phyloP scores from a whole-genome alignment of 2,797 vertebrate species.

The Allobates femoralis region DNA sequence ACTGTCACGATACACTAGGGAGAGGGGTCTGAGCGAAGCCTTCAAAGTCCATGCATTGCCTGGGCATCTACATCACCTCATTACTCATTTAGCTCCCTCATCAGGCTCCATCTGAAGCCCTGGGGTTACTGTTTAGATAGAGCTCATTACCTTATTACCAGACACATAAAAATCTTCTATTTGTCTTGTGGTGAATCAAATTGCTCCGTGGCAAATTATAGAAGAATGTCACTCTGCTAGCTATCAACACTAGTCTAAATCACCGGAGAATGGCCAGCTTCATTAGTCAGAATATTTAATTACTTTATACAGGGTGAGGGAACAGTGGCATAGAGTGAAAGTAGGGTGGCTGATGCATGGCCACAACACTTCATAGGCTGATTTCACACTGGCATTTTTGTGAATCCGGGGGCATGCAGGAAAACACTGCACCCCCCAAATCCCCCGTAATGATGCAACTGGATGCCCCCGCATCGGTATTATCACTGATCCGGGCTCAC shows the following conservation, averaged over 20 bases:
- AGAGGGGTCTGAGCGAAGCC: background rate
- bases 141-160: slow-evolving; percentile 32
- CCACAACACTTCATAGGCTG: no score
- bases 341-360: no score
- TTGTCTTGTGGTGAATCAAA: background rate
- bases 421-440: no score
- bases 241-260: background rate
- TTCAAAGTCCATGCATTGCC: slow-evolving; percentile 20
- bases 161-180: slow-evolving; percentile 9
- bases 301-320: background rate
- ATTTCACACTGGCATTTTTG: no score
- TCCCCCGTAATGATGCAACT: no score
- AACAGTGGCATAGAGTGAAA: no score
- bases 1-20: background rate
- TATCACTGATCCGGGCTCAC: no score
- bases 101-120: background rate
- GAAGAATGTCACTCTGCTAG: background rate
- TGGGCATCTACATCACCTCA: slow-evolving; percentile 35
- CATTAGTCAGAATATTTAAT: background rate
- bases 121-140: slow-evolving; percentile 14
- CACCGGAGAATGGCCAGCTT: background rate
- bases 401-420: no score
- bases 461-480: no score
- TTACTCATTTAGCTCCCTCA: slow-evolving; percentile 26
- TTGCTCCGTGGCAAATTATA: background rate